Evolutionary conservation across 23 tunicate genomes (phyloP), one percentile per base, ranked within the genome.

Genomic region (Clavelina lepadiformis): DNA sequence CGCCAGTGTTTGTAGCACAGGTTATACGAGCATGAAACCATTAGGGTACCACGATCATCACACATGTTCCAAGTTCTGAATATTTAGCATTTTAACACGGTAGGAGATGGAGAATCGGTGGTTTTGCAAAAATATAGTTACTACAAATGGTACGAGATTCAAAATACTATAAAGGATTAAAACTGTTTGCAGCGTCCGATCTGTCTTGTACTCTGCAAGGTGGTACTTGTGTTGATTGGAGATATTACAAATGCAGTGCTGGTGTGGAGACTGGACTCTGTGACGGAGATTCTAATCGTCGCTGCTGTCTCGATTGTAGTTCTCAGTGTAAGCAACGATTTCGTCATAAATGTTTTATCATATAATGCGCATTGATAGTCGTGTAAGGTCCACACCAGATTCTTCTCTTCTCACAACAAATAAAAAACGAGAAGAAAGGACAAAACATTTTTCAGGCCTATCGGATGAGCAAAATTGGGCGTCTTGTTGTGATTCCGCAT

Each of bases 241-340:
- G 83, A 63, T 60, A 88, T 63, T 88, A 81, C 70, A 67, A 63
- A 47, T 88, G 97, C 52, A 74, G 68, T 21, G 97, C 79, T 2
- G 97, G 97, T 28, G 78, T 73, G 0, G 89, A 81, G 47, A 74
- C 79, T 46, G 86, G 86, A 2, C 51, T 86, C 7, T 86, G 95
- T 57, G 61, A 61, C 47, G 95, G 95, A 5, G 91, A 88, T 53
- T 34, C 34, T 2, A 88, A 88, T 63, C 62, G 69, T 41, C 50
- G 77, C 56, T 88, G 97, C 69, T 88, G 97, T 54, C 49, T 60
- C 28, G 49, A 61, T 3, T 88, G 97, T 46, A 65, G 75, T 53
- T 7, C 33, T 8, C 7, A 23, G 5, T 88, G 97, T 81, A 68
- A 56, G 65, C 58, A 23, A n/a, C 63, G 53, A 67, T 11, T 11